Evolutionary conservation across 2,888 invertebrate genomes (phyloP).

Genomic region (Lasioglossum lativentre): DNA sequence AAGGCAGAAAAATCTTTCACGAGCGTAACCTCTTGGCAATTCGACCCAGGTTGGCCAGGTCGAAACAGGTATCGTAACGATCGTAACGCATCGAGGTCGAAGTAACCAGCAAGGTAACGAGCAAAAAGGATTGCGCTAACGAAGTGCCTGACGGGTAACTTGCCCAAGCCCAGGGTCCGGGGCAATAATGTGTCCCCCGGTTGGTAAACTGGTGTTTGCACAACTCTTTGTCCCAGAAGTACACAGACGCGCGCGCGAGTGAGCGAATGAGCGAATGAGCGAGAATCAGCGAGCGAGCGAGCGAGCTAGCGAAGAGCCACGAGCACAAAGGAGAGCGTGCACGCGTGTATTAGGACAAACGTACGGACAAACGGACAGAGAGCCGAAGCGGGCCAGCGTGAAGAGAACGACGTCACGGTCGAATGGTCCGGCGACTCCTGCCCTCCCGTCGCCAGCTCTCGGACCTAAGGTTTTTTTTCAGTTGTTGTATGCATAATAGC

Average conservation of each 20-base stretch:
- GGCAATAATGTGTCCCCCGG: conserved; percentile 77
- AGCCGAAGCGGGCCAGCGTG: conserved; percentile 28
- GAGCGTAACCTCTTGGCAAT: conserved; percentile 34
- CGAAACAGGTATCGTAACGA: conserved; percentile 74
- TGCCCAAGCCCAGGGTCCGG: conserved; percentile 74
- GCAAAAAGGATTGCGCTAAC: conserved; percentile 82
- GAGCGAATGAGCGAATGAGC: background rate
- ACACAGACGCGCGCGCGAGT: conserved; percentile 60
- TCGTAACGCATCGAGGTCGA: conserved; percentile 75
- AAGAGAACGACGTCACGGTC: conserved; percentile 62
- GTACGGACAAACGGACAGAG: conserved; percentile 62
- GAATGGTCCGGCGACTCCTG: conserved; percentile 73
- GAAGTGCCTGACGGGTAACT: conserved; percentile 80
- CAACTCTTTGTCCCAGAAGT: conserved; percentile 82
- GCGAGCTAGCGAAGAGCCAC: background rate
- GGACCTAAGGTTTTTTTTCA: conserved; percentile 79
- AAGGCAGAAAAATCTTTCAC: background rate
- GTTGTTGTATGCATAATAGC: conserved; percentile 83
- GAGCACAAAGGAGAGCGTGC: conserved; percentile 52
- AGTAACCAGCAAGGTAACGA: conserved; percentile 77
- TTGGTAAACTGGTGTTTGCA: conserved; percentile 81
- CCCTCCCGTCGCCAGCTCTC: conserved; percentile 59
- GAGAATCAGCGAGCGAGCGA: background rate
- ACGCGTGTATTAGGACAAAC: conserved; percentile 41
- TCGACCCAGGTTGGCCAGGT: conserved; percentile 17